Evolutionary conservation across 2,113 vertebrate species (phyloP), one percentile per base, ranked within the genome.

Genomic region (Megaptera novaeangliae): DNA sequence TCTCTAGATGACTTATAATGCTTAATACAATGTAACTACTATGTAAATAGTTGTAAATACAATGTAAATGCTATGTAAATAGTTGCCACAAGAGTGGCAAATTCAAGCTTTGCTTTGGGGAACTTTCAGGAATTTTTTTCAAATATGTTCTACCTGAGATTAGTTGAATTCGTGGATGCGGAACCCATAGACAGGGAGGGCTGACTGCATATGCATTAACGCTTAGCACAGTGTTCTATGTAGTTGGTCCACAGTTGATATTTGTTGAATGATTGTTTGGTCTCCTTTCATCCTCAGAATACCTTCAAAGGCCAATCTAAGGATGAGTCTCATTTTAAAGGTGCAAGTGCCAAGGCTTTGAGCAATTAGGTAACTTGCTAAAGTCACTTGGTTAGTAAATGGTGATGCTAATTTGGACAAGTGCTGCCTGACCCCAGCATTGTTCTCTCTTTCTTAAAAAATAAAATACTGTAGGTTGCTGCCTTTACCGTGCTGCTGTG

Each of bases 381-480:
- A 68, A 57, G 46, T 88, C 44, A 21, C 20, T 0, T 12, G 27
- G 4, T n/a, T 34, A 7, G 29, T 69, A 66, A 66, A 5, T 6
- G 59, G 15, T 36, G 82, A 31, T 31, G 59, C 4, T 44, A 39
- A 39, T 15, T 23, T 15, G 46, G 15, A 71, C n/a, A 25, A 27
- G 29, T 15, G 44, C 2, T 69, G 3, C 74, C 39, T 31, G 68
- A 44, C 34, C 15, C 23, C 3, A 39, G 27, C 20, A 55, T 34
- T 2, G 36, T 59, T 9, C 27, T 55, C n/a, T 39, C 13, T 64
- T 29, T 87, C 17, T 20, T 20, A 61, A 69, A 34, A 21, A 41
- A 2, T 0, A 15, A 7, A 80, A 34, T 6, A 1, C 6, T 3
- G 21, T 4, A 66, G 5, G 10, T 23, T 34, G 8, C 55, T 14